Evolutionary conservation across 1,140 invertebrate genomes (phyloP).

Genomic region (Micrasema minimum): DNA sequence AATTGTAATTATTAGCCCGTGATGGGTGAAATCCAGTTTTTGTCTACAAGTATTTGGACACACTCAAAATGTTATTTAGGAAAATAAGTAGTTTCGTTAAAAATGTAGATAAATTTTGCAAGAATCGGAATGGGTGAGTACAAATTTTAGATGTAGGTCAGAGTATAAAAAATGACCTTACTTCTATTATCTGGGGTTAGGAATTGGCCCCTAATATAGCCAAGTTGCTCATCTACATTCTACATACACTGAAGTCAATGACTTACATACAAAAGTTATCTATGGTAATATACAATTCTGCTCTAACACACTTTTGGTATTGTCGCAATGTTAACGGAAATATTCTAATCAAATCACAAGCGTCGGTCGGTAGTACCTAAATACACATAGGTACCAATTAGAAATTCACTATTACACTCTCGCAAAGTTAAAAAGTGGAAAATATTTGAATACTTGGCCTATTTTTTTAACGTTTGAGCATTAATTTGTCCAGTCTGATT

Average conservation of each 20-base stretch:
- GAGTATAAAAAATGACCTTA: conserved; percentile 49
- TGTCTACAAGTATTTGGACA: too few species aligned
- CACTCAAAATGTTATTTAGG: background rate
- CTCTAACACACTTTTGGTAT: conserved; percentile 32
- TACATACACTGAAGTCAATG: conserved; percentile 43
- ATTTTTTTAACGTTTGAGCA: too few species aligned
- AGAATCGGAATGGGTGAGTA: conserved; percentile 14
- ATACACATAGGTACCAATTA: too few species aligned
- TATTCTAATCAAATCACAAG: background rate
- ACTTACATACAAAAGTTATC: conserved; percentile 49
- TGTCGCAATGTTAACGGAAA: conserved; percentile 18
- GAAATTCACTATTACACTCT: too few species aligned
- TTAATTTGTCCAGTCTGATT: too few species aligned
- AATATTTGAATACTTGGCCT: too few species aligned
- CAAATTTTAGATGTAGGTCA: conserved; percentile 49
- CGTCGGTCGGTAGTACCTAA: too few species aligned
- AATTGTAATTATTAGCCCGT: too few species aligned
- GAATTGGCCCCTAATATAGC: conserved; percentile 33
- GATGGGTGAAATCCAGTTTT: too few species aligned
- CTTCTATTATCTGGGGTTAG: conserved; percentile 50
- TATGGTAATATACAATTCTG: too few species aligned
- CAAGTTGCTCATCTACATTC: conserved; percentile 25
- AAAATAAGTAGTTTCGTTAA: background rate
- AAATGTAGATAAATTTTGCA: conserved; percentile 21
- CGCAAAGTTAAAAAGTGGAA: too few species aligned